Evolutionary conservation across 1,140 invertebrate species (phyloP).

Genomic region (Drosophila virilis): DNA sequence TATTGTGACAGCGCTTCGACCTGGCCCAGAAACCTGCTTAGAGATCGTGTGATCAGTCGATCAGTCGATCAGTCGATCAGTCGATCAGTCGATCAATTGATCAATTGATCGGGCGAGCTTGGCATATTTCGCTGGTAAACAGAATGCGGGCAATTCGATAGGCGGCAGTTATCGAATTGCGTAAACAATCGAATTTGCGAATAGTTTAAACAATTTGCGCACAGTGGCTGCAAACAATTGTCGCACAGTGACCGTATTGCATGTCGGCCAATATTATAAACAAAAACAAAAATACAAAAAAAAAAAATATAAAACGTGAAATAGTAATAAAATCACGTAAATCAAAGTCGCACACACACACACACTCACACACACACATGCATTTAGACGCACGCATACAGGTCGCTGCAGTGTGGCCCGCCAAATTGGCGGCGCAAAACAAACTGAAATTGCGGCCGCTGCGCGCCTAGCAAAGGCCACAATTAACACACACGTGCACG

Average conservation of each 20-base stretch:
- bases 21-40: not conserved
- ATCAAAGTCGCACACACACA: conserved; percentile 11
- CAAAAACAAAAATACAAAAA: conserved; percentile 35
- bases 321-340: conserved; percentile 39
- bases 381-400: conserved; percentile 16
- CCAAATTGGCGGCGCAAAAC: conserved; percentile 74
- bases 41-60: not conserved
- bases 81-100: not conserved
- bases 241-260: conserved; percentile 5
- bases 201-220: not conserved
- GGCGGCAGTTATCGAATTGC: conserved; percentile 17
- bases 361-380: conserved; percentile 12
- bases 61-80: not conserved
- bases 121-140: conserved; percentile 1
- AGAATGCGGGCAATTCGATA: conserved; percentile 6
- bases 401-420: conserved; percentile 38
- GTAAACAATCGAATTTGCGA: conserved; percentile 1
- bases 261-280: conserved; percentile 12
- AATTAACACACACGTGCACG: conserved; percentile 48
- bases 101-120: not conserved
- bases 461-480: conserved; percentile 39
- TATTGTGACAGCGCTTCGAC: not conserved
- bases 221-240: not conserved
- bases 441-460: conserved; percentile 65
- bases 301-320: conserved; percentile 1